A percentile compares a stretch with the other conserved stretches of the same genome.
These are phyloP conservation scores for Aurelia coerulea DNA, from an alignment of 30 jellyfish, hydroid and myxozoan species.

Conservation along the genomic window DNA sequence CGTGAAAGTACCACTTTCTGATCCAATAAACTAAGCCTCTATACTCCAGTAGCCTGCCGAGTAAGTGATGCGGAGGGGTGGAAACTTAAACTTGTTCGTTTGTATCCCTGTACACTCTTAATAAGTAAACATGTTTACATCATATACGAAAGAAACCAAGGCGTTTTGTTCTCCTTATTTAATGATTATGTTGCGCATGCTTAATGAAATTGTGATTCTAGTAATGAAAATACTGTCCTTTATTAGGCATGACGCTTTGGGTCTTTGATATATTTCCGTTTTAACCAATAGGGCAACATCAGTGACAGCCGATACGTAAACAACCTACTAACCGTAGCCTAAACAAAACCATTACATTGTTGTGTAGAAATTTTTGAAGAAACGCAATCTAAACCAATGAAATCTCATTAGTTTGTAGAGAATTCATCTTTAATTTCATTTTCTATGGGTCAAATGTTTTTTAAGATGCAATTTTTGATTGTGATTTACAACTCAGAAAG, in stretches of 20 bases:
- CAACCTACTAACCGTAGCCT: conserved; percentile 35
- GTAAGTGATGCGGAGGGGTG: too few relatives aligned
- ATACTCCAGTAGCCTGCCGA: too few relatives aligned
- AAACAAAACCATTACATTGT: conserved; percentile 60
- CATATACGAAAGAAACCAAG: not conserved
- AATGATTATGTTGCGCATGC: conserved; percentile 17
- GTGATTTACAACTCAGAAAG: too few relatives aligned
- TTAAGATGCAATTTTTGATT: not conserved
- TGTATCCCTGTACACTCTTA: not conserved
- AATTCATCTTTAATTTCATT: not conserved
- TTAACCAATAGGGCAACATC: conserved; percentile 20
- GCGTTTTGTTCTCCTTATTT: conserved; percentile 13
- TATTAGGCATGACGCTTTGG: conserved; percentile 38
- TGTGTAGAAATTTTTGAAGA: not conserved
- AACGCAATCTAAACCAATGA: conserved; percentile 37
- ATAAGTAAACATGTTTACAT: conserved; percentile 40
- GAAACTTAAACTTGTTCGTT: too few relatives aligned
- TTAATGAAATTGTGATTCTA: conserved; percentile 30
- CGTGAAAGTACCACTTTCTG: too few relatives aligned
- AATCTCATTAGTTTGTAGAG: not conserved
- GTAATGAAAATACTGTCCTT: conserved; percentile 24
- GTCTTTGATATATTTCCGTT: conserved; percentile 50
- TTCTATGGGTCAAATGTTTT: conserved; percentile 3
- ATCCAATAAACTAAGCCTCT: too few relatives aligned
- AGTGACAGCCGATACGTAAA: conserved; percentile 47